A percentile compares a stretch with the other conserved stretches of the same genome.
These are phyloP conservation scores for Cenopis cana DNA, from an alignment of 2,888 invertebrate genomes.

Conservation along the genomic window DNA sequence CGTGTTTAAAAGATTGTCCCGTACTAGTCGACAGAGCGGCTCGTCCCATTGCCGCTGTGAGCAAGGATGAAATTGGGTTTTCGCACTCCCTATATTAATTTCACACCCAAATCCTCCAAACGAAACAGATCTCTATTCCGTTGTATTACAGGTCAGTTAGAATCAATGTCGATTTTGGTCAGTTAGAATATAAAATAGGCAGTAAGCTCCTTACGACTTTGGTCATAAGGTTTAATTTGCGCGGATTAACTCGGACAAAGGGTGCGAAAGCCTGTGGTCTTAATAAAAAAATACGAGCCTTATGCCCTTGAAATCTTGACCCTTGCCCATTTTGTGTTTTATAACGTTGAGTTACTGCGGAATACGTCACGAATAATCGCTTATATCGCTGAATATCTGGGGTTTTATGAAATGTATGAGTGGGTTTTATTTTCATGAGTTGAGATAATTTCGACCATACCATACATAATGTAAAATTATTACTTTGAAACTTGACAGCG, in stretches of 20 bases:
- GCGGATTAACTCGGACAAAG: slow-evolving; percentile 30
- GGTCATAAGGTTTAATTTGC: slow-evolving; percentile 48
- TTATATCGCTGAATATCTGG: slow-evolving; percentile 1
- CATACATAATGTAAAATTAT: too few species aligned
- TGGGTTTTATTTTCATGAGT: too few species aligned
- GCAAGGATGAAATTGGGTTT: slow-evolving; percentile 48
- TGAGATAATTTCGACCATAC: too few species aligned
- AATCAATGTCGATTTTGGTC: slow-evolving; percentile 46
- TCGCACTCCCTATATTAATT: slow-evolving; percentile 44
- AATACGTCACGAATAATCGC: slow-evolving; percentile 3
- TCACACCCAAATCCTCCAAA: neutral
- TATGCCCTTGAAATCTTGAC: slow-evolving; percentile 47
- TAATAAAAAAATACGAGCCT: slow-evolving; percentile 58
- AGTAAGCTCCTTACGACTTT: slow-evolving; percentile 36
- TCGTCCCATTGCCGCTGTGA: too few species aligned
- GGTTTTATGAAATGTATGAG: too few species aligned
- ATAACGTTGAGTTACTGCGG: slow-evolving; percentile 45
- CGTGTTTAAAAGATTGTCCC: too few species aligned
- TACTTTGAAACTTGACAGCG: too few species aligned
- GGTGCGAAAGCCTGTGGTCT: slow-evolving; percentile 50
- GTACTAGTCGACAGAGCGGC: too few species aligned
- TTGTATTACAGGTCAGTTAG: slow-evolving; percentile 18
- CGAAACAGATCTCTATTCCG: neutral
- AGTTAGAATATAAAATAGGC: slow-evolving; percentile 48
- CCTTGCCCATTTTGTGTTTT: slow-evolving; percentile 55